Evolutionary conservation across 2,797 vertebrate species (phyloP).

Genomic region (Gymnocypris eckloni): DNA sequence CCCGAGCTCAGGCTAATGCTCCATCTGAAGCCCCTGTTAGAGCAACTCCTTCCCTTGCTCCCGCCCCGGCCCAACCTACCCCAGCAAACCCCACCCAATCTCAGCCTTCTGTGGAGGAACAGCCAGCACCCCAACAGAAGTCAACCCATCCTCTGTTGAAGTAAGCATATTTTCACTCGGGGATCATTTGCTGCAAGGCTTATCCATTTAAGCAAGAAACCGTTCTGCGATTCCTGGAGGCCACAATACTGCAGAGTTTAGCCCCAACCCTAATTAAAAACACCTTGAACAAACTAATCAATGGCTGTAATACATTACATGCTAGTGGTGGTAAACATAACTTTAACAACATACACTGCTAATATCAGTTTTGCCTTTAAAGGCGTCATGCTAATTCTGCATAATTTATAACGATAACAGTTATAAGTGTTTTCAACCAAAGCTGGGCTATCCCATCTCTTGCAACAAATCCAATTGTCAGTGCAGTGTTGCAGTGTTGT

Average conservation of each 20-base stretch:
- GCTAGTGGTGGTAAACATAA: background rate
- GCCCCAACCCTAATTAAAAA: too few relatives aligned
- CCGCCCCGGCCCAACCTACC: conserved; percentile 31
- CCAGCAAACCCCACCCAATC: conserved; percentile 46
- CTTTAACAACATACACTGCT: too few relatives aligned
- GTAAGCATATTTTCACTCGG: conserved; percentile 81
- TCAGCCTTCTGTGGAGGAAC: conserved; percentile 76
- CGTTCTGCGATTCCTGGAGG: background rate
- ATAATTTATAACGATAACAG: too few relatives aligned
- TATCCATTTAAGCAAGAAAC: background rate
- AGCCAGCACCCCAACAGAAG: conserved; percentile 84
- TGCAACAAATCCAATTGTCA: too few relatives aligned
- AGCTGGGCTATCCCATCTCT: too few relatives aligned
- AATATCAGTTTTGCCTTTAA: too few relatives aligned
- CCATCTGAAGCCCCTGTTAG: conserved; percentile 45
- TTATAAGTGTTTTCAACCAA: too few relatives aligned
- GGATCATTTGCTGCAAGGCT: background rate
- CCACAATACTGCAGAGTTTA: too few relatives aligned
- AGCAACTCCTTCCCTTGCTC: conserved; percentile 40
- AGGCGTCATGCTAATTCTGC: too few relatives aligned
- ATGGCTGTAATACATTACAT: background rate
- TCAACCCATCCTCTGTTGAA: conserved; percentile 92
- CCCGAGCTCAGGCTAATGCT: conserved; percentile 59
- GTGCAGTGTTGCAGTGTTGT: too few relatives aligned
- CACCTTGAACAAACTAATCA: too few relatives aligned